Conservation (phyloP, 2,888 invertebrate species). For the Ormia ochracea region DNA sequence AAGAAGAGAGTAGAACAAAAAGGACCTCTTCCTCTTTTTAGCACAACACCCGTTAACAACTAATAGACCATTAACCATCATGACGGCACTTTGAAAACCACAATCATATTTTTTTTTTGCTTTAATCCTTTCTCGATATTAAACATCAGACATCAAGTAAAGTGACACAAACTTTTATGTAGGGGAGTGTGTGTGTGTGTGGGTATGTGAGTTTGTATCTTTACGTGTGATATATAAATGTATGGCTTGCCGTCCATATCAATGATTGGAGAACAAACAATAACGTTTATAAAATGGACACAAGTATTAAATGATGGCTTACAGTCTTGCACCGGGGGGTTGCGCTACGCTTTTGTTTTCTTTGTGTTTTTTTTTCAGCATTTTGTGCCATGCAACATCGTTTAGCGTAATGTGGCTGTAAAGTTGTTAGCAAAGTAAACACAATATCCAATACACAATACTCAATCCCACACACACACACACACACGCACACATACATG, state of each 20-base stretch:
- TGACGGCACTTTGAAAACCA: constrained; percentile 22
- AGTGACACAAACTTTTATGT: neutral
- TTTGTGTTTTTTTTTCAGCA: neutral
- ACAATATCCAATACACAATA: constrained; percentile 24
- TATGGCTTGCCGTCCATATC: too few relatives aligned
- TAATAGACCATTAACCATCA: neutral
- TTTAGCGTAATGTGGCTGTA: constrained; percentile 54
- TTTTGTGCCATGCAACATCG: constrained; percentile 31
- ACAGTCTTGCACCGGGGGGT: constrained; percentile 1
- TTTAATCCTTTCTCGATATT: neutral
- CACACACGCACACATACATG: neutral
- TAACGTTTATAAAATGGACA: constrained; percentile 37
- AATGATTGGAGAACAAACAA: constrained; percentile 14
- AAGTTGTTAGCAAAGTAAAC: constrained; percentile 44
- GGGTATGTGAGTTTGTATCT: too few relatives aligned
- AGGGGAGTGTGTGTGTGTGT: neutral
- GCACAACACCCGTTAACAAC: neutral
- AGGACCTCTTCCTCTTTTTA: neutral
- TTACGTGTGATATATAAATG: too few relatives aligned
- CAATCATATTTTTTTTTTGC: constrained; percentile 21
- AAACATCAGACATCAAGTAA: constrained; percentile 36
- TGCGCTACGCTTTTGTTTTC: neutral
- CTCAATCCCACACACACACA: neutral
- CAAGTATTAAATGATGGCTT: constrained; percentile 20
- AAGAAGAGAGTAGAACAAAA: too few relatives aligned